Base-by-base conservation (phyloP, 2,113 vertebrate species). In the Leucosticte australis region DNA sequence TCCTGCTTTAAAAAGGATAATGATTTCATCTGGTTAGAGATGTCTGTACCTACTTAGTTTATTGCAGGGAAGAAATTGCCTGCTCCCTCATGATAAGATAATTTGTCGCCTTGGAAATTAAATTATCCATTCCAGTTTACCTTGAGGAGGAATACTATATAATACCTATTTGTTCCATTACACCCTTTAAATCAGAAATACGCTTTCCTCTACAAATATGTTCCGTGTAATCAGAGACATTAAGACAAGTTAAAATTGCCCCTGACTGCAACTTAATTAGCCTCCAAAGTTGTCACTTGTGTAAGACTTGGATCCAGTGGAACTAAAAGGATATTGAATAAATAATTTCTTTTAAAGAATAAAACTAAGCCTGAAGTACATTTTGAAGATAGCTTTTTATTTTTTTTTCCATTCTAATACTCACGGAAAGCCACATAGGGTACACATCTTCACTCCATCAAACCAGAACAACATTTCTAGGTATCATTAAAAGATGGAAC, bases 81-180 rank as follows among this genome's bases (percentile, higher is more conserved):
- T 97, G 92, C 42, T 98, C 95, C 64, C 57, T 96, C 97, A 94
- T 87, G 96, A 93, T 96, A 97, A 98, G 92, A 97, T 97, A 97
- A 98, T 98, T 98, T 98, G 96, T 98, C 49, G 76, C 96, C 91
- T 95, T 97, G 94, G 91, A 98, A 98, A 98, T 98, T 98, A 97
- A 98, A 97, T 98, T 97, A 98, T 87, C 95, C 57, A 95, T 92
- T 64, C 78, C 74, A 89, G 95, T 96, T 97, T 97, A 97, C 96
- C 90, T 95, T 95, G 91, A 97, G 89, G 90, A 96, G 26, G 63
- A 95, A 87, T 94, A 79, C 88, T 92, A 87, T 93, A 93, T 95
- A 97, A 97, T 97, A 96, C 86, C 83, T 96, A 94, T 95, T 97
- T 97, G 92, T 94, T 96, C 91, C 82, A 57, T 97, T 96, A 96